Base-by-base conservation (phyloP, 1,140 invertebrate genomes). In the Nasonia vitripennis region DNA sequence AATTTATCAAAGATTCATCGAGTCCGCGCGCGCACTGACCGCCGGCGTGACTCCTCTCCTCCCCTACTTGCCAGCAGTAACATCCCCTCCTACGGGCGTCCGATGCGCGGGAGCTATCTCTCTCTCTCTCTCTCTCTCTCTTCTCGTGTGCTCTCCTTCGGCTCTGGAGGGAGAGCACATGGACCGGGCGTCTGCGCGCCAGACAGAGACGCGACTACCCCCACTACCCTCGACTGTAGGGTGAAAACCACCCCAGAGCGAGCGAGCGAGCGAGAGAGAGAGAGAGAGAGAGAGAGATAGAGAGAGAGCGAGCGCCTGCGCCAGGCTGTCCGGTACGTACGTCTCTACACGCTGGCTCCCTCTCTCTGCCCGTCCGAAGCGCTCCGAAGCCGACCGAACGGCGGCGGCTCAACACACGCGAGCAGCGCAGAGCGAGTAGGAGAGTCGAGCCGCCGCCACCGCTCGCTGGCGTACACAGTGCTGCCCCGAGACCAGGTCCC, bases 161-260 rank as follows among this genome's bases (percentile, higher is more conserved):
- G 85, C 78, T 55, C 75, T 82, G 68, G n/a, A 14, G 20, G 68
- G 34, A 68, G 23, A n/a, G 79, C 79, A 81, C 79, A 81, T 81
- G 79, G 68, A 70, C 41, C 67, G 23, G 12, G 68, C 68, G 79
- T 71, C 79, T 71, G 68, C 79, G 67, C 79, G 20, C 12, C 31
- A 17, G 17, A 41, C 45, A 17, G 9, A 73, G 45, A 81, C 67
- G 37, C 67, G 37, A 45, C 70, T 70, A 17, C 45, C 23, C 55
- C 48, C 37, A 10, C 48, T 31, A 14, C 75, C 20, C 78, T 74
- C 31, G 27, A 1, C 1, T 27, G 45, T 88, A 89, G 92, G 91
- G 91, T 92, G 91, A 92, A 93, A 93, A 92, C 91, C 91, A 93
- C 92, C 92, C 92, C 88, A 34, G 67, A 23, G 23, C 68, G 89